Base-by-base conservation (phyloP, 1,140 invertebrate genomes). In the Eciton burchellii region DNA sequence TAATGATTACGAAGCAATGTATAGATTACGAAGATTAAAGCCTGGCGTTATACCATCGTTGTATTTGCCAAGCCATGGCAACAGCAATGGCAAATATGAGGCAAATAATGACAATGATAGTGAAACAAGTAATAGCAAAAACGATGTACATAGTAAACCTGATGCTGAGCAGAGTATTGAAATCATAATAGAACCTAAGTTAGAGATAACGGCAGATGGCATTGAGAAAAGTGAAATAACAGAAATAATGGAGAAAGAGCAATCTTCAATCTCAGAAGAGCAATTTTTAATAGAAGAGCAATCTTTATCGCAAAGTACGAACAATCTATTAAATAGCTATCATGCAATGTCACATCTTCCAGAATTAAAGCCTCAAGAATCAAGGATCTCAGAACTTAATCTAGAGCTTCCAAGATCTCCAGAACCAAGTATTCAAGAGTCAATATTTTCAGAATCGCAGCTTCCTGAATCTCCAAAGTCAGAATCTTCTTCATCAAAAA, bases 21-120 rank as follows among this genome's bases (percentile, higher is more conserved):
- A 82, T n/a, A 74, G 59, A 45, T 49, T 62, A 21, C 81, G 81
- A 19, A 82, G 72, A 63, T 63, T 82, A 21, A 82, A 82, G 45
- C 45, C 70, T 43, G 72, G 60, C 21, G 24, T 74, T 21, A 9
- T 82, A 21, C 81, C 81, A n/a, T 79, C 81, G 2, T 79, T 82
- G 35, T 24, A 60, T 41, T 19, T 81, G 26, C 68, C 68, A 26
- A 12, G 29, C 19, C n/a, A 54, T 19, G n/a, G n/a, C 45, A 57
- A 57, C 5, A 21, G 29, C 6, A 57, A 54, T 45, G 21, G 54
- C 3, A 77, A 62, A 0, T 45, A 9, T 47, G 43, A 65, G 4
- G 12, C 6, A 6, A 63, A 41, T 21, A 63, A 63, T 29, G 14
- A 9, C 43, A 16, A 47, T 3, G 16, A 16, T 24, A 41, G 3